A percentile compares a stretch with the other conserved stretches of the same genome.
phyloP scores from a whole-genome alignment of 2,797 vertebrate genomes.

The Mionectes olivaceus region DNA sequence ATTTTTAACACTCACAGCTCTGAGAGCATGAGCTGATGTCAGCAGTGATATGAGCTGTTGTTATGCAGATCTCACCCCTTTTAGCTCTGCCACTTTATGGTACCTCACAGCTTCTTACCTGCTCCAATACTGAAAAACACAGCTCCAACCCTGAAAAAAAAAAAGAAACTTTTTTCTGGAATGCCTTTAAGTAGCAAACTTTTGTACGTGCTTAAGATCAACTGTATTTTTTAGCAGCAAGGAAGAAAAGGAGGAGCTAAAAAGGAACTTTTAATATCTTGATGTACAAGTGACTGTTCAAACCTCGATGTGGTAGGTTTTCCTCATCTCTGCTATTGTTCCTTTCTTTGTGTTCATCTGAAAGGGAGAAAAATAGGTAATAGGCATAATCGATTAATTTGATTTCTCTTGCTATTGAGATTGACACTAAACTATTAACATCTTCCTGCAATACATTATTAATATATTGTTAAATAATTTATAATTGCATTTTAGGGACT shows the following conservation, averaged over 20 bases:
- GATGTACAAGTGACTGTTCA: background rate
- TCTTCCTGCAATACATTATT: background rate
- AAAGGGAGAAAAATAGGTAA: background rate
- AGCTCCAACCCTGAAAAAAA: background rate
- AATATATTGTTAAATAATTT: background rate
- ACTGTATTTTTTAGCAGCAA: background rate
- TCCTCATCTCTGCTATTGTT: background rate
- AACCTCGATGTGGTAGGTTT: background rate
- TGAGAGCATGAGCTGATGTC: background rate
- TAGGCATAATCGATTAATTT: background rate
- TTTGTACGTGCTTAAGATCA: background rate
- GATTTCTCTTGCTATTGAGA: background rate
- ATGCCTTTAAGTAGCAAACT: background rate
- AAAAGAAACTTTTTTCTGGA: background rate
- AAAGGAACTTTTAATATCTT: background rate
- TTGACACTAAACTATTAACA: background rate
- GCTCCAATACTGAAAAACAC: background rate
- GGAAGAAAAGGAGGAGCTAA: background rate
- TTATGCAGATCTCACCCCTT: background rate
- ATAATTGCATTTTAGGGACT: background rate
- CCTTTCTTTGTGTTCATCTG: background rate
- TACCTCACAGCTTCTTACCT: background rate
- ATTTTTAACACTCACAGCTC: background rate
- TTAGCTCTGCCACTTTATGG: background rate
- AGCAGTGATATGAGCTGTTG: background rate